Evolutionary conservation across 2,797 vertebrate genomes (phyloP).

Genomic region (Synanceia verrucosa): DNA sequence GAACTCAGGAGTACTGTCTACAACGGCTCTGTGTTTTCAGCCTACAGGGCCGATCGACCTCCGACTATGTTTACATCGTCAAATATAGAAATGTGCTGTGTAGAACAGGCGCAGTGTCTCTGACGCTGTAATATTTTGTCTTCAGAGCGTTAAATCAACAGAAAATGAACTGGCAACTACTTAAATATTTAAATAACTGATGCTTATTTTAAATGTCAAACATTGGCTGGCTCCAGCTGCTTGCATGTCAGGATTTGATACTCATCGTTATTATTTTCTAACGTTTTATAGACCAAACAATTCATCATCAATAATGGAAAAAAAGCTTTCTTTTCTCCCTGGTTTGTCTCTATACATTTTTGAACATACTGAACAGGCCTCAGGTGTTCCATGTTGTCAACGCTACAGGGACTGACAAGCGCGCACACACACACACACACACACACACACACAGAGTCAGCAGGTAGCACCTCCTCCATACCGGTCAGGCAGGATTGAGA

Average conservation of each 20-base stretch:
- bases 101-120: neutral
- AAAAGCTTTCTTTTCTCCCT: neutral
- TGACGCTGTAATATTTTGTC: neutral
- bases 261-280: neutral
- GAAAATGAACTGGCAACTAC: neutral
- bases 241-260: neutral
- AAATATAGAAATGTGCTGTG: neutral
- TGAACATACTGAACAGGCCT: neutral
- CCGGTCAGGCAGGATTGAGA: slow-evolving; percentile 79
- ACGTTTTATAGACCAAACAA: neutral
- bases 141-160: neutral
- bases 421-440: neutral
- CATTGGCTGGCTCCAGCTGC: neutral
- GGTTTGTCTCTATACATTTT: neutral
- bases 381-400: slow-evolving; percentile 22
- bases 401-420: neutral
- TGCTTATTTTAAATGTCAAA: neutral
- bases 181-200: neutral
- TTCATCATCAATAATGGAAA: neutral
- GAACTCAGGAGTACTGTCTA: neutral
- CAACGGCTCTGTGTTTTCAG: slow-evolving; percentile 4
- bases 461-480: slow-evolving; percentile 71
- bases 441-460: neutral
- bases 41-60: neutral
- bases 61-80: slow-evolving; percentile 28